Base-by-base conservation (phyloP, 2,797 vertebrate genomes). In the Pipistrellus pipistrellus region DNA sequence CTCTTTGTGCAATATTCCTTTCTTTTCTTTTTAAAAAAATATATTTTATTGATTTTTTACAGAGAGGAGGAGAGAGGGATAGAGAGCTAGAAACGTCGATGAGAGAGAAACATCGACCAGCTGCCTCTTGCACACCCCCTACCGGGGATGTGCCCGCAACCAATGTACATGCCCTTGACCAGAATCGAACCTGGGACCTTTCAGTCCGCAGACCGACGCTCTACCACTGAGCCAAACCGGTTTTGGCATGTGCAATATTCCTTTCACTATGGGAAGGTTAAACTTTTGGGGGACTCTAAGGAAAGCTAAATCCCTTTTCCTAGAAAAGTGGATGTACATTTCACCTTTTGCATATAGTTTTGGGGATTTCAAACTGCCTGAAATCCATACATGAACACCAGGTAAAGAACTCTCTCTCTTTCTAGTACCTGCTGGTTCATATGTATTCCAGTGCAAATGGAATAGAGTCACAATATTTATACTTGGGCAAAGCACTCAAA, bases 351-450 rank as follows among this genome's bases (percentile, higher is more conserved):
- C 18, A 13, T 73, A 69, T 3, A n/a, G 8, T 68, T 83, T 89
- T 73, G 32, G 73, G 57, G 25, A 32, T 80, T 86, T 95, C 62
- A 87, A n/a, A 51, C 41, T 38, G 48, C 64, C 66, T 76, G 35
- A 75, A 87, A 86, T 95, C 12, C 6, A 41, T 85, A 55, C 1
- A 14, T 78, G 46, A 76, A 72, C 57, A 68, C 30, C 66, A 72
- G 23, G 10, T 91, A 59, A 86, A 88, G 44, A 90, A 55, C 6
- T 20, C 30, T 76, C n/a, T 68, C 12, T 23, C 57, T 59, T 21
- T 55, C 53, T 55, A 55, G 21, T 30, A 76, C n/a, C 77, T 94
- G 32, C 32, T 91, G 72, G 38, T 81, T 91, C 77, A 11, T 85
- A 6, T 73, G 51, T 91, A 41, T 95, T 46, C 64, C 32, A 68